Percentiles rank a stretch among this genome's conserved stretches.
phyloP scores from a whole-genome alignment of 1,140 invertebrate genomes.

The Arctopsyche grandis region DNA sequence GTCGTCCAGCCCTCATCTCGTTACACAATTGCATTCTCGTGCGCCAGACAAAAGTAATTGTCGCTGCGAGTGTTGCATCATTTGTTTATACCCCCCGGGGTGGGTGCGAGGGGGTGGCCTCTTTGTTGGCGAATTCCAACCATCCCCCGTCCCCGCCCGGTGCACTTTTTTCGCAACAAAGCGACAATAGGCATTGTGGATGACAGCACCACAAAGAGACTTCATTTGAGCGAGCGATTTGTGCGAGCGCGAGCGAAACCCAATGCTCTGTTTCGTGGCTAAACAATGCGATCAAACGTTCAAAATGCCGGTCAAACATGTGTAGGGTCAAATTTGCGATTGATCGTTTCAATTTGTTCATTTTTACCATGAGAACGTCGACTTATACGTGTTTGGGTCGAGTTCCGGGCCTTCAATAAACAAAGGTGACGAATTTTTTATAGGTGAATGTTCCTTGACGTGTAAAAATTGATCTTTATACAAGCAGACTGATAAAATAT shows the following conservation, averaged over 20 bases:
- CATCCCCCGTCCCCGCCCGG: neutral
- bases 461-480: no score
- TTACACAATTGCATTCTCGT: constrained; percentile 44
- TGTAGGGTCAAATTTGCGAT: neutral
- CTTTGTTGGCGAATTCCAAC: neutral
- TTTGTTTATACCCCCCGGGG: constrained; percentile 41
- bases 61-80: constrained; percentile 42
- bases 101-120: neutral
- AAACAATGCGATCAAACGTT: constrained; percentile 17
- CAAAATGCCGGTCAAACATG: neutral
- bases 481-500: no score
- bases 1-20: neutral
- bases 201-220: constrained; percentile 26
- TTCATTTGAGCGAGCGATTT: constrained; percentile 3
- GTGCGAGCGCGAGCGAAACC: neutral
- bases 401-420: no score
- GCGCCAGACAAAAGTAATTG: constrained; percentile 47
- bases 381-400: no score
- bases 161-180: constrained; percentile 17
- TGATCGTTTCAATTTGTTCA: no score
- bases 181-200: constrained; percentile 24
- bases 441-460: no score
- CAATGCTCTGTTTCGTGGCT: neutral
- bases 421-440: no score
- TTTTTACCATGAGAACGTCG: no score